phyloP scores from a whole-genome alignment of 2,888 invertebrate genomes.

The Digitonthophagus gazella region DNA sequence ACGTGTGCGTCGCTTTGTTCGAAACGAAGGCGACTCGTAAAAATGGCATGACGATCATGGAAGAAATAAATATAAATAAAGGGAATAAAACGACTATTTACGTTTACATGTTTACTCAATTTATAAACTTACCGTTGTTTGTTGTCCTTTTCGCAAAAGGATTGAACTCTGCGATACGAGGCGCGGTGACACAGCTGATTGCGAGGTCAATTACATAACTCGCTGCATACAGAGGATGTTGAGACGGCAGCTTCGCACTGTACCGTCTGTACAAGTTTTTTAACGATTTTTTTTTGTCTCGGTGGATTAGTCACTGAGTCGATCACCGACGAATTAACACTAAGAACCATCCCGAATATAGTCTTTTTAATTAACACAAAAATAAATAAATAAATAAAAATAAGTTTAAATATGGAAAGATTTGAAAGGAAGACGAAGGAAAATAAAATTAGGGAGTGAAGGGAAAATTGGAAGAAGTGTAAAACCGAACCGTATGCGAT shows the following conservation, averaged over 20 bases:
- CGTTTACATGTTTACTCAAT: no score
- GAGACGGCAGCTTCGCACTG: no score
- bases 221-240: no score
- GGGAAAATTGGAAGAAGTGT: background rate
- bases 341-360: no score
- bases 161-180: background rate
- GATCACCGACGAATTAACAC: no score
- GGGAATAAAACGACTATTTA: no score
- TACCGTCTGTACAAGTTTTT: background rate
- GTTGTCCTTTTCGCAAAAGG: background rate
- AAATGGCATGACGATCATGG: background rate
- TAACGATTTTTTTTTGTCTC: background rate
- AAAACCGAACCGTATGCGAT: conserved; percentile 34
- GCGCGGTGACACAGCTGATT: background rate
- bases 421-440: background rate
- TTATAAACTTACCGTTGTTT: no score
- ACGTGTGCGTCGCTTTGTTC: background rate
- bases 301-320: no score
- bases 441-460: no score
- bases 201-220: background rate
- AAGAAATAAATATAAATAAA: no score
- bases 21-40: background rate
- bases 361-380: background rate
- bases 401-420: no score
- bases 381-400: background rate